A percentile compares a stretch with the other conserved stretches of the same genome.
These are phyloP conservation scores for Botia kubotai DNA, from an alignment of 2,797 vertebrate genomes.

Conservation along the genomic window DNA sequence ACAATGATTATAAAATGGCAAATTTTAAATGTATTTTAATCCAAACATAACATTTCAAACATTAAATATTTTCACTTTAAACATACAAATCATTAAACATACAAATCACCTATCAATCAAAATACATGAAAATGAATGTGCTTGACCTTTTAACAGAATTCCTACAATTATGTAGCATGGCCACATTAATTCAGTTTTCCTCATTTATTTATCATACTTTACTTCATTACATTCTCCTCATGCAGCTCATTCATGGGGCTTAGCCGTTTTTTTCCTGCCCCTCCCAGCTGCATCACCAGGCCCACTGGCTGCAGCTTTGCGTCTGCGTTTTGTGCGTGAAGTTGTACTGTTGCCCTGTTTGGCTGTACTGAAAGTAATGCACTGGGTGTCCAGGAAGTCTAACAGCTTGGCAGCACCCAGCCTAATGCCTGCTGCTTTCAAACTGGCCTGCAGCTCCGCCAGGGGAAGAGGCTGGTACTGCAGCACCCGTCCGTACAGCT, in stretches of 20 bases:
- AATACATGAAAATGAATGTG: slow-evolving; percentile 22
- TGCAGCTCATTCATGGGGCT: background rate
- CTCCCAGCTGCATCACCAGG: background rate
- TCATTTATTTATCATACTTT: background rate
- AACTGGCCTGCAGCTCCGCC: slow-evolving; percentile 79
- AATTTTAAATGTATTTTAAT: slow-evolving; percentile 44
- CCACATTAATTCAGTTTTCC: background rate
- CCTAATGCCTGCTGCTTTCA: slow-evolving; percentile 85
- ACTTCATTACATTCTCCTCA: background rate
- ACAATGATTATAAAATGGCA: background rate
- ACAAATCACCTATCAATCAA: background rate
- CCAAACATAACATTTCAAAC: slow-evolving; percentile 25
- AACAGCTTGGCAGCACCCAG: slow-evolving; percentile 84
- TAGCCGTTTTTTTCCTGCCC: slow-evolving; percentile 54
- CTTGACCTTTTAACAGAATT: slow-evolving; percentile 1
- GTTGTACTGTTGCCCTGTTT: slow-evolving; percentile 68
- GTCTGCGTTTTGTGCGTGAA: slow-evolving; percentile 52
- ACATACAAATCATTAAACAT: background rate
- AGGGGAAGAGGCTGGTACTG: slow-evolving; percentile 90
- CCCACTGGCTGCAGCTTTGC: background rate
- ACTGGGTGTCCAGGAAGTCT: slow-evolving; percentile 90
- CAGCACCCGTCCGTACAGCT: slow-evolving; percentile 83
- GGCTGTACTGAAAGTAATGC: slow-evolving; percentile 91
- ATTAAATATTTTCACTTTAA: slow-evolving; percentile 47
- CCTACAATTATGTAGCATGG: no score